A percentile compares a stretch with the other conserved stretches of the same genome.
Conservation (phyloP, 2,888 invertebrate genomes). For the Maniola hyperantus region DNA sequence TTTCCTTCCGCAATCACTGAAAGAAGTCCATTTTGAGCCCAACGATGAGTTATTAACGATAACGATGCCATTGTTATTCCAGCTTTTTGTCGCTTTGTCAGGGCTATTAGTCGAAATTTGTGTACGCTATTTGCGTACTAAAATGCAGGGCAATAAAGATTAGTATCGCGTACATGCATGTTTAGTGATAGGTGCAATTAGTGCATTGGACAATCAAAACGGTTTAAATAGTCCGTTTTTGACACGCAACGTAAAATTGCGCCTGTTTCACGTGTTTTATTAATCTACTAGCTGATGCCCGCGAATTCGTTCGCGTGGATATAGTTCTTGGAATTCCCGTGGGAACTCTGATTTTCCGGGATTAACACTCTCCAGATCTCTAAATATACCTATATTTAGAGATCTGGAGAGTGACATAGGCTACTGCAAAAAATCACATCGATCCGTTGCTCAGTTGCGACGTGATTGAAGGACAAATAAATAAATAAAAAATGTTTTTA, state of each 20-base stretch:
- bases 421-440: too few relatives aligned
- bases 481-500: too few relatives aligned
- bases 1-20: constrained; percentile 53
- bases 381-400: too few relatives aligned
- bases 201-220: constrained; percentile 19
- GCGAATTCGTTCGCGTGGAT: too few relatives aligned
- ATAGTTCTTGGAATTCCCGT: too few relatives aligned
- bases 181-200: constrained; percentile 24
- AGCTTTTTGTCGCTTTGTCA: constrained; percentile 51
- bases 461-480: too few relatives aligned
- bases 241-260: constrained; percentile 17
- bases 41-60: constrained; percentile 71
- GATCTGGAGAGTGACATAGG: too few relatives aligned
- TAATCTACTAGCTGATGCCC: too few relatives aligned
- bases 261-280: constrained; percentile 5
- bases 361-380: too few relatives aligned
- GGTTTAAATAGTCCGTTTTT: constrained; percentile 14
- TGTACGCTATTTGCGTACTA: constrained; percentile 38
- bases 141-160: constrained; percentile 27
- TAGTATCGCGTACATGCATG: constrained; percentile 22
- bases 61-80: constrained; percentile 62
- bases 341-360: too few relatives aligned
- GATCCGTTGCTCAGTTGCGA: too few relatives aligned
- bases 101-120: constrained; percentile 37
- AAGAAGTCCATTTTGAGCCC: constrained; percentile 62